Base-by-base conservation (phyloP, 2,797 vertebrate genomes). In the Micrastur ruficollis region DNA sequence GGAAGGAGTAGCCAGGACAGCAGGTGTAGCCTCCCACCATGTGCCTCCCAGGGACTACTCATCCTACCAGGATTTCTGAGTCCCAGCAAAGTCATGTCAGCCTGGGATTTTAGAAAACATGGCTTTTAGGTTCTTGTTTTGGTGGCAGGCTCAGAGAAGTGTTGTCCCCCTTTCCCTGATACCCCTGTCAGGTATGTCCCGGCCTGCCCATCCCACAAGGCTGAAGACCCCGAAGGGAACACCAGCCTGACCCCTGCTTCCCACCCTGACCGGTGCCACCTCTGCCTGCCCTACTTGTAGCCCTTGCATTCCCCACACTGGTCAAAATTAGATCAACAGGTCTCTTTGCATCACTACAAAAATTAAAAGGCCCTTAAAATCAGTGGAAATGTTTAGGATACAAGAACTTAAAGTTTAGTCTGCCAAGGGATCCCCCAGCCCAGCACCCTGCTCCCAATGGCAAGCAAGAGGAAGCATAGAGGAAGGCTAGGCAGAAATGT, bases 211-310 rank as follows among this genome's bases (percentile, higher is more conserved):
- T 31, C 34, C 29, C 38, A 31, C 0, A 0, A 65, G 38, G 36
- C 63, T 36, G 46, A 92, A 72, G 59, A 71, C 2, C 12, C 20
- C 7, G 0, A 16, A 66, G 17, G 15, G 47, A 74, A 70, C 44
- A 55, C 19, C 9, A 6, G 5, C 52, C 25, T 10, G 40, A 47
- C 9, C 11, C 16, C 25, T 3, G 4, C 21, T 58, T 81, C 47
- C 0, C 0, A 44, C 17, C 32, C 27, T 1, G 3, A 6, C 9
- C 0, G 0, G 12, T 62, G 31, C 25, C 16, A 31, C 25, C 44
- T 78, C 29, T 0, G 0, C 17, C 31, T 56, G 36, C 40, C 25
- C 16, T 52, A 21, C 14, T 68, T 31, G 53, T 29, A 74, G 27
- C 4, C 27, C 22, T 86, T 29, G 8, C 12, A 34, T 84, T 86